Evolutionary conservation across 2,888 invertebrate genomes (phyloP).

Genomic region (Drosophila nr. perissopoda): DNA sequence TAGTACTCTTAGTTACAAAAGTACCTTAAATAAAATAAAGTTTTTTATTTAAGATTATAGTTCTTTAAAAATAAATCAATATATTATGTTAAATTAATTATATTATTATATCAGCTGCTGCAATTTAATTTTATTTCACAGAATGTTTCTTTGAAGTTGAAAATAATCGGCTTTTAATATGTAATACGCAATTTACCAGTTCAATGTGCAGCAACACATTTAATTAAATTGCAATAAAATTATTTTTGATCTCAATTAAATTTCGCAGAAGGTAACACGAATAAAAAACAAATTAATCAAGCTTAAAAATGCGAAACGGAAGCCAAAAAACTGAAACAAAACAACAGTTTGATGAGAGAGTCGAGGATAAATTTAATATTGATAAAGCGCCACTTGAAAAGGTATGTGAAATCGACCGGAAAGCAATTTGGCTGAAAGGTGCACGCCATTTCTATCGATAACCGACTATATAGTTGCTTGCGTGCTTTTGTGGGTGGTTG

Average conservation of each 20-base stretch:
- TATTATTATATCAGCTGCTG: not conserved
- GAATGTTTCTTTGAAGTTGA: not conserved
- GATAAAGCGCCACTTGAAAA: conserved; percentile 37
- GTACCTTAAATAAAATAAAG: not conserved
- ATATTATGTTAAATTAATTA: not conserved
- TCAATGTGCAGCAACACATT: not conserved
- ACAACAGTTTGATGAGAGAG: not conserved
- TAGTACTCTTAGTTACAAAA: not conserved
- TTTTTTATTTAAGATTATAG: not conserved
- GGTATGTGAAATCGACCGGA: conserved; percentile 57
- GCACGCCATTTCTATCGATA: conserved; percentile 66
- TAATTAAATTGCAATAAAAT: conserved; percentile 17
- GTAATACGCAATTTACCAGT: not conserved
- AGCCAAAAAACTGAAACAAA: not conserved
- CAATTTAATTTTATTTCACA: not conserved
- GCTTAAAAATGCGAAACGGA: conserved; percentile 26
- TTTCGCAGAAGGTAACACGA: not conserved
- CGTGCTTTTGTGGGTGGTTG: not conserved
- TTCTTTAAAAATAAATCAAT: not conserved
- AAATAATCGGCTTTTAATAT: not conserved
- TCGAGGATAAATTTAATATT: conserved; percentile 50
- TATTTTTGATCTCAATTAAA: conserved; percentile 7
- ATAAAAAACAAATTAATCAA: conserved; percentile 27
- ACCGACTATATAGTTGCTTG: conserved; percentile 44
- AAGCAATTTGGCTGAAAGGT: conserved; percentile 76